Conservation (phyloP, 2,113 vertebrate genomes). For the western clawed frog (Xenopus tropicalis) region UCB_Xtro_10.0 CM004450.2:90939001-90939500, state of each 20-base stretch:
- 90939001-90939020: no score
- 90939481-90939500: no score
- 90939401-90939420: not conserved
- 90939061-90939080: conserved; percentile 5
- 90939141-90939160: conserved; percentile 28
- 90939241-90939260: conserved; percentile 15
- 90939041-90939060: conserved; percentile 21
- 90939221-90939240: not conserved
- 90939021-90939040: not conserved
- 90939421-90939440: no score
- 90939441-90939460: no score
- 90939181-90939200: conserved; percentile 13
- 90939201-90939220: conserved; percentile 10
- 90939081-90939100: conserved; percentile 20
- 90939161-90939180: conserved; percentile 7
- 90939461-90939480: no score
- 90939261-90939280: conserved; percentile 25
- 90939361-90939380: not conserved
- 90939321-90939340: conserved; percentile 3
- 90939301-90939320: conserved; percentile 21
- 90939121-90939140: conserved; percentile 6
- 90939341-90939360: not conserved
- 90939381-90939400: not conserved
- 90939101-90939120: conserved; percentile 24
- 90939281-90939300: conserved; percentile 22